phyloP scores from a whole-genome alignment of 1,140 invertebrate species.

The Drosophila repletoides region DNA sequence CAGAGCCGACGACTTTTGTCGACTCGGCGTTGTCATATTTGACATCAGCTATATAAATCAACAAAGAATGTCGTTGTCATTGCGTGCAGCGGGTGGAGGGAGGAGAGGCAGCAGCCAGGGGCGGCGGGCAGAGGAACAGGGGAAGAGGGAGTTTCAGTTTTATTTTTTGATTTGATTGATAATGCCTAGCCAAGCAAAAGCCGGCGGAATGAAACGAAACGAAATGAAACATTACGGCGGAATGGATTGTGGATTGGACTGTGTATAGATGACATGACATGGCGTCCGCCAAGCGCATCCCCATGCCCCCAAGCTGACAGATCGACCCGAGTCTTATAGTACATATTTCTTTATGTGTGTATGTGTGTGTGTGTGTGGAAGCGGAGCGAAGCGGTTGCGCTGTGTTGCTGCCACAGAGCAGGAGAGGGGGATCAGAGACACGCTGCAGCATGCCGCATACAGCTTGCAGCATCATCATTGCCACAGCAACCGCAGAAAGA shows the following conservation, averaged over 20 bases:
- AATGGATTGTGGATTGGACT: constrained; percentile 58
- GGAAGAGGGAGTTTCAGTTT: neutral
- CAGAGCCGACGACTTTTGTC: constrained; percentile 7
- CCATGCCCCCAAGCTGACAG: constrained; percentile 29
- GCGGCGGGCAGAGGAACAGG: neutral
- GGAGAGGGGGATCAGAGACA: constrained; percentile 40
- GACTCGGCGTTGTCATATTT: constrained; percentile 68
- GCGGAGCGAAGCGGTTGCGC: constrained; percentile 62
- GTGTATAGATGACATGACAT: constrained; percentile 60
- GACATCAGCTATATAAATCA: constrained; percentile 74
- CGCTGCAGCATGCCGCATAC: constrained; percentile 6
- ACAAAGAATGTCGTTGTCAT: constrained; percentile 44
- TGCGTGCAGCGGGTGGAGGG: neutral
- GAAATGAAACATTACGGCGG: constrained; percentile 78
- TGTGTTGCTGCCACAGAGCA: constrained; percentile 26
- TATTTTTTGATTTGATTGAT: constrained; percentile 68
- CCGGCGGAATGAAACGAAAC: constrained; percentile 36
- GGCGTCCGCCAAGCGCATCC: constrained; percentile 61
- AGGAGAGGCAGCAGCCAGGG: neutral
- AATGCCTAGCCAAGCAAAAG: constrained; percentile 46
- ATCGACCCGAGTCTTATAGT: constrained; percentile 4
- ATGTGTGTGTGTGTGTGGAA: constrained; percentile 31
- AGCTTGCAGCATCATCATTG: constrained; percentile 17
- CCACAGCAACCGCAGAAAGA: neutral
- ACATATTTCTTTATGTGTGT: constrained; percentile 13